Evolutionary conservation across 1,140 invertebrate species (phyloP).

Genomic region (Hypothenemus hampei): DNA sequence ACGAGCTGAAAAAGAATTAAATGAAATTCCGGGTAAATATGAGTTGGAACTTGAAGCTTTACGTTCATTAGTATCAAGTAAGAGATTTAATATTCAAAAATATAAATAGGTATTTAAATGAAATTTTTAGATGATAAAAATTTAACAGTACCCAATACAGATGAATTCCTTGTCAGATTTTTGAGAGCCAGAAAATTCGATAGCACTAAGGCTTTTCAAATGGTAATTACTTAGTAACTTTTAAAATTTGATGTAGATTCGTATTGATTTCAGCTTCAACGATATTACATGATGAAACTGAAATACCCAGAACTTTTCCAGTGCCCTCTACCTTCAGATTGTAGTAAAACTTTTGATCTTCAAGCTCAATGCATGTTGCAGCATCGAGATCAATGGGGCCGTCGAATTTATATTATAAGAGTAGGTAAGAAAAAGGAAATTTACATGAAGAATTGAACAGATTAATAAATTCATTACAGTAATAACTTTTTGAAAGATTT

Average conservation of each 20-base stretch:
- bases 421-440: slow-evolving; percentile 39
- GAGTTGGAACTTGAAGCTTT: slow-evolving; percentile 36
- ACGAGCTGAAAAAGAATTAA: slow-evolving; percentile 42
- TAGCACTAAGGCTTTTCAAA: slow-evolving; percentile 49
- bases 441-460: too few relatives aligned
- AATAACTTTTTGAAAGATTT: too few relatives aligned
- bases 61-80: slow-evolving; percentile 37
- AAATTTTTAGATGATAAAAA: slow-evolving; percentile 44
- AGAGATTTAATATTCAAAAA: not conserved
- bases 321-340: slow-evolving; percentile 42
- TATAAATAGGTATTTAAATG: slow-evolving; percentile 12
- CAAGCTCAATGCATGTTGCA: slow-evolving; percentile 46
- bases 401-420: slow-evolving; percentile 45
- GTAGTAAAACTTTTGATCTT: slow-evolving; percentile 40
- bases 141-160: slow-evolving; percentile 46
- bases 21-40: slow-evolving; percentile 40
- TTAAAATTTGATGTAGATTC: too few relatives aligned
- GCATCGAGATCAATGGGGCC: slow-evolving; percentile 41
- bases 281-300: slow-evolving; percentile 47
- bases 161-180: slow-evolving; percentile 54
- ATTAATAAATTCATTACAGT: too few relatives aligned
- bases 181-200: slow-evolving; percentile 55
- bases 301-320: slow-evolving; percentile 46
- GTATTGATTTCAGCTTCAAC: slow-evolving; percentile 45
- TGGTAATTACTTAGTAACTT: slow-evolving; percentile 37